These are phyloP conservation scores for Harlomillsia oculata DNA, from an alignment of 1,140 invertebrate genomes.

Conservation along the genomic window DNA sequence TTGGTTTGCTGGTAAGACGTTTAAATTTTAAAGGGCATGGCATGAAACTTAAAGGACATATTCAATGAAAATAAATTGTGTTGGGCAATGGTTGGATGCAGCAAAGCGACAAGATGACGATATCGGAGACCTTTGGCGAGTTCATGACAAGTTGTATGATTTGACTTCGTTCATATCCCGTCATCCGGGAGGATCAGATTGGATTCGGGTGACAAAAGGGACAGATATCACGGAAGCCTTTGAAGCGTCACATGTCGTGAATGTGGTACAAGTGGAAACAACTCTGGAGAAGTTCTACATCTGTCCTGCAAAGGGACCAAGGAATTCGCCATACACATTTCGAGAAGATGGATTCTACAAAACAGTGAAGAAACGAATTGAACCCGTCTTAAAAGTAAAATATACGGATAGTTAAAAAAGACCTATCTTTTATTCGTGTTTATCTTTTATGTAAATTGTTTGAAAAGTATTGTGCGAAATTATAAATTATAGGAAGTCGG, in stretches of 20 bases:
- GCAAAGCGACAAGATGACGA: constrained; percentile 48
- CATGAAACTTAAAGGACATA: neutral
- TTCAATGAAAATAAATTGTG: constrained; percentile 6
- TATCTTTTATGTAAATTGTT: no score
- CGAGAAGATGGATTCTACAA: constrained; percentile 57
- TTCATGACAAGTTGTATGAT: constrained; percentile 65
- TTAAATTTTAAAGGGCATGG: neutral
- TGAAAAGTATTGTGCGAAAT: neutral
- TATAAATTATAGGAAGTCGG: constrained; percentile 3
- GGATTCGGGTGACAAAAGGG: constrained; percentile 59
- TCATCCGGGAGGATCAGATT: constrained; percentile 71
- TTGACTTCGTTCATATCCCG: constrained; percentile 53
- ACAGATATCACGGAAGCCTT: constrained; percentile 69
- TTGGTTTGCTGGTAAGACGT: constrained; percentile 14
- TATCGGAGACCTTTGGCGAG: constrained; percentile 64
- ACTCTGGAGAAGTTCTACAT: constrained; percentile 54
- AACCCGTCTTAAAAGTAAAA: constrained; percentile 42
- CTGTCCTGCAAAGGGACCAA: constrained; percentile 45
- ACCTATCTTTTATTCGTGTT: no score
- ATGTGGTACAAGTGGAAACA: constrained; percentile 38
- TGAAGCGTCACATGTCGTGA: constrained; percentile 52
- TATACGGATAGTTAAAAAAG: neutral
- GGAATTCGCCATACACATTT: constrained; percentile 58
- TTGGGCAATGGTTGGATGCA: neutral
- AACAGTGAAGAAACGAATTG: constrained; percentile 50